phyloP scores from a whole-genome alignment of 2,113 vertebrate species.

The Urocynchramus pylzowi region DNA sequence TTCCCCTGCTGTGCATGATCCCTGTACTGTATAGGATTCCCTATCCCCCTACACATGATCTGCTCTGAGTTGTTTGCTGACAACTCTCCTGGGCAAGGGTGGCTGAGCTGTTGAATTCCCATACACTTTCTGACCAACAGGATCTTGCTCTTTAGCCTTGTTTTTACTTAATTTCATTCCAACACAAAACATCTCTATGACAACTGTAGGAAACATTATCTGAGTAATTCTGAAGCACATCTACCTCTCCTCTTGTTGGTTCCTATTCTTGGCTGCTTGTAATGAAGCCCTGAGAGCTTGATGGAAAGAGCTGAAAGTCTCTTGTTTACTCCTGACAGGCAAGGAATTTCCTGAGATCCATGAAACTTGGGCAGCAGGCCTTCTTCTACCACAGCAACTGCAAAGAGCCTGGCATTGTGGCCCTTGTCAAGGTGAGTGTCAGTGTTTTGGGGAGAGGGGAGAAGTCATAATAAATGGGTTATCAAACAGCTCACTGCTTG shows the following conservation, averaged over 20 bases:
- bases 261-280: neutral
- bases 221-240: neutral
- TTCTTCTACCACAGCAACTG: constrained; percentile 99
- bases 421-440: constrained; percentile 81
- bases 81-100: neutral
- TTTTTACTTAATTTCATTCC: neutral
- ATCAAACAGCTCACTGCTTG: neutral
- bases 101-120: neutral
- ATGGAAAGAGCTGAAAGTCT: neutral
- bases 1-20: neutral
- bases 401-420: constrained; percentile 90
- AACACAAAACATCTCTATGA: neutral
- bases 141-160: neutral
- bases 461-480: neutral
- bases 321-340: constrained; percentile 72
- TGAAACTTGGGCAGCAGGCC: constrained; percentile 85
- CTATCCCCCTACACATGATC: neutral
- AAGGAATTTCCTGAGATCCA: constrained; percentile 91
- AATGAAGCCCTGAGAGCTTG: neutral
- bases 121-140: neutral
- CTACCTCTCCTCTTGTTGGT: neutral
- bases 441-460: neutral
- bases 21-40: rapidly evolving
- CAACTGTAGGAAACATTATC: neutral
- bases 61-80: neutral